phyloP scores from a whole-genome alignment of 2,113 vertebrate species.

The Naja naja region DNA sequence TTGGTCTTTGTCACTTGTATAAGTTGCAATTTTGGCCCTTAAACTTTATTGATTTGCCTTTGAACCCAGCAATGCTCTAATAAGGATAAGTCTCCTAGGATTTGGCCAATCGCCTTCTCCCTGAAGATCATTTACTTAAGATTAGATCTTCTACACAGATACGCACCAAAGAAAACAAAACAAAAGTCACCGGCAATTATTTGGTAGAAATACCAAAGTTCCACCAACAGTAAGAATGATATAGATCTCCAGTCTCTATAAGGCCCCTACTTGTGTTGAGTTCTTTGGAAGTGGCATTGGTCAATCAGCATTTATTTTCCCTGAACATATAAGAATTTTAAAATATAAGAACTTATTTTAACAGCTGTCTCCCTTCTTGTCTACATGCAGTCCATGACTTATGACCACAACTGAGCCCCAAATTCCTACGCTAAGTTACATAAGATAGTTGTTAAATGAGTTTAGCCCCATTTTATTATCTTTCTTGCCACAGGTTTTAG shows the following conservation, averaged over 20 bases:
- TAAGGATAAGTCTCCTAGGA: constrained; percentile 29
- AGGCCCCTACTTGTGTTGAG: background rate
- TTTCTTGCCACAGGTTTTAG: background rate
- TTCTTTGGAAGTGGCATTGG: background rate
- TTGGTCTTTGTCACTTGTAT: constrained; percentile 5
- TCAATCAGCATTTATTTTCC: background rate
- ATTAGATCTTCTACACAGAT: background rate
- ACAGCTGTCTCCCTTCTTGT: background rate
- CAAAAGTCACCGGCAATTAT: background rate
- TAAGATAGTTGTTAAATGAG: background rate
- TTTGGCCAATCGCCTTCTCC: background rate
- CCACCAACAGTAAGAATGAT: background rate
- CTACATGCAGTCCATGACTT: background rate
- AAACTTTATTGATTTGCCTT: constrained; percentile 58
- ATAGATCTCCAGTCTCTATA: background rate
- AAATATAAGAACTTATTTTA: background rate
- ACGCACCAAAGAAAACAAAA: background rate
- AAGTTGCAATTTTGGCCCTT: constrained; percentile 37
- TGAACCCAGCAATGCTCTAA: constrained; percentile 50
- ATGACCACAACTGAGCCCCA: background rate
- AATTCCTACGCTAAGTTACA: background rate
- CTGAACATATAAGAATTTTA: background rate
- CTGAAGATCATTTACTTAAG: background rate
- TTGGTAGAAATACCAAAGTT: background rate
- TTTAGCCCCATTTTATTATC: background rate